Evolutionary conservation across 2,797 vertebrate genomes (phyloP).

Genomic region (Thripadectes ignobilis): DNA sequence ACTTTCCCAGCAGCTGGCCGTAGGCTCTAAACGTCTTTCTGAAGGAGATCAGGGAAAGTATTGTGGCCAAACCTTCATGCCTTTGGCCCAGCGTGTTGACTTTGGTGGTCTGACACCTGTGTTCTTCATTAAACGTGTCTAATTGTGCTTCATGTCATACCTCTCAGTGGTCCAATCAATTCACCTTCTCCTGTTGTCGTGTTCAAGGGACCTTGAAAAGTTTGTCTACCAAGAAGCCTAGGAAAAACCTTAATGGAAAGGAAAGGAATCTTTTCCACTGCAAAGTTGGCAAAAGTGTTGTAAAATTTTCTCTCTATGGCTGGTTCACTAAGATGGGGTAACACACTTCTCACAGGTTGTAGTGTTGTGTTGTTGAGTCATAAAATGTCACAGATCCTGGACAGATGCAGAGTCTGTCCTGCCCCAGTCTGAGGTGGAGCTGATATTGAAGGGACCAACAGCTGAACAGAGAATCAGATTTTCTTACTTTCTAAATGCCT

Average conservation of each 20-base stretch:
- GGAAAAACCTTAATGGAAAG: not conserved
- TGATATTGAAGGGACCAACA: not conserved
- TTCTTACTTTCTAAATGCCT: not conserved
- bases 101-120: not conserved
- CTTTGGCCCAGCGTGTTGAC: not conserved
- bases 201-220: not conserved
- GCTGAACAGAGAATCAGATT: not conserved
- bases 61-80: not conserved
- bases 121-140: not conserved
- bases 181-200: not conserved
- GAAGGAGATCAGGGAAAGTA: not conserved
- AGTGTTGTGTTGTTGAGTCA: not conserved
- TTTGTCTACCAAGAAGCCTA: not conserved
- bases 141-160: not conserved
- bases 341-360: not conserved
- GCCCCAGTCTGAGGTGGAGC: not conserved
- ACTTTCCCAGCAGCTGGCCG: not conserved
- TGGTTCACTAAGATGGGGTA: not conserved
- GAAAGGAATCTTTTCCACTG: not conserved
- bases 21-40: not conserved
- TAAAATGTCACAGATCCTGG: not conserved
- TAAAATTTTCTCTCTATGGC: not conserved
- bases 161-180: not conserved
- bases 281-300: not conserved
- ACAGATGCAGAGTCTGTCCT: not conserved